Percentiles rank a stretch among this genome's conserved stretches.
These are phyloP conservation scores for Metellina segmentata DNA, from an alignment of 2,888 invertebrate species.

Conservation along the genomic window DNA sequence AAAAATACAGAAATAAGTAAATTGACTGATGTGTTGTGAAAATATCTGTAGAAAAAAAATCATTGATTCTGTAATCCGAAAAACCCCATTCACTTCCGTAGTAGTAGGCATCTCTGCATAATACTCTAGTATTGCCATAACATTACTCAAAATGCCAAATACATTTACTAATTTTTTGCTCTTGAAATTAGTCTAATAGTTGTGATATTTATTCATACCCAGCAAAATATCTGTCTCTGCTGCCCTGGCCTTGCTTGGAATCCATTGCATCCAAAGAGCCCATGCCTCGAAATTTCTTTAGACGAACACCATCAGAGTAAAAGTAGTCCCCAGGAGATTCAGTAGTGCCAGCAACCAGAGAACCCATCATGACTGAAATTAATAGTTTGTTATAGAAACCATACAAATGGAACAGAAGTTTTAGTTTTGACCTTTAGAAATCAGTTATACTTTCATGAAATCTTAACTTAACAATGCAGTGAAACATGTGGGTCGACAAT, in stretches of 20 bases:
- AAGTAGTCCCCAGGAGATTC: conserved; percentile 99
- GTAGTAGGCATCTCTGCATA: too few species aligned
- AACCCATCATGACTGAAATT: conserved; percentile 97
- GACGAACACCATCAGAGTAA: conserved; percentile 97
- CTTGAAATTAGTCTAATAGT: too few species aligned
- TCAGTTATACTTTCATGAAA: neutral
- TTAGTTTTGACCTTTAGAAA: neutral
- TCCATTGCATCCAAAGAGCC: conserved; percentile 99
- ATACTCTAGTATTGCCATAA: neutral
- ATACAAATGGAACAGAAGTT: neutral
- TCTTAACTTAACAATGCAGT: too few species aligned
- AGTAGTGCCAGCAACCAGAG: conserved; percentile 96
- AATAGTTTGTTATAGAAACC: too few species aligned
- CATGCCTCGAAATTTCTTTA: conserved; percentile 99
- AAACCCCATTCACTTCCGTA: too few species aligned
- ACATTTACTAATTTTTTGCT: too few species aligned
- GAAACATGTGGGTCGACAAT: too few species aligned
- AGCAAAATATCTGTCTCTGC: conserved; percentile 79
- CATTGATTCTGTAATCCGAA: too few species aligned
- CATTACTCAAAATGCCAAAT: too few species aligned
- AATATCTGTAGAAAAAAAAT: too few species aligned
- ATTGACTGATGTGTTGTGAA: too few species aligned
- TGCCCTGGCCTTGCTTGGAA: conserved; percentile 83
- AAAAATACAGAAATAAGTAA: too few species aligned
- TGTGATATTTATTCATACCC: conserved; percentile 75